Conservation (phyloP, 2,888 invertebrate genomes). For the Ellobium chinense region DNA sequence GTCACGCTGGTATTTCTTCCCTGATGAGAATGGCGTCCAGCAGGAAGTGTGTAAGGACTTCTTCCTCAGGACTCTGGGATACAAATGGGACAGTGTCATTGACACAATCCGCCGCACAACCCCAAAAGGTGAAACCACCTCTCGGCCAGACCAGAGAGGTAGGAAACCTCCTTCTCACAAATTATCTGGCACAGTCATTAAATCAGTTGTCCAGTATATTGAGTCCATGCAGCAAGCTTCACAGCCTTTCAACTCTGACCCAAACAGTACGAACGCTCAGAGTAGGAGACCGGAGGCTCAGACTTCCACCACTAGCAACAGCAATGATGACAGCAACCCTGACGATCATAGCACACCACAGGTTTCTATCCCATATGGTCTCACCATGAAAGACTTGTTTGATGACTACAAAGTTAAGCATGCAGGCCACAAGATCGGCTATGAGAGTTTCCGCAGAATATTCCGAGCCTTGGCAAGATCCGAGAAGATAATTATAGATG, state of each 20-base stretch:
- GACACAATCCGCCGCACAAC: conserved; percentile 35
- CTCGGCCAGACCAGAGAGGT: conserved; percentile 32
- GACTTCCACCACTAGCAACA: too few relatives aligned
- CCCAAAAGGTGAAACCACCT: conserved; percentile 22
- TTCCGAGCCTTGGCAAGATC: conserved; percentile 3
- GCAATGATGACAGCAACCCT: too few relatives aligned
- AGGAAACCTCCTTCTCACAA: conserved; percentile 36
- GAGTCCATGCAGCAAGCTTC: conserved; percentile 35
- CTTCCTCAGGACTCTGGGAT: conserved; percentile 37
- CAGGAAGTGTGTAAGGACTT: conserved; percentile 41
- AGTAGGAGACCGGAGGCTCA: not conserved
- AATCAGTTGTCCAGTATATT: conserved; percentile 31
- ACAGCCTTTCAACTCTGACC: not conserved
- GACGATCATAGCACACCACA: not conserved
- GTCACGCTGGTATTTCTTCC: conserved; percentile 34
- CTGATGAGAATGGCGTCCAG: conserved; percentile 5
- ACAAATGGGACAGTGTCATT: conserved; percentile 42
- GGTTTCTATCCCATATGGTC: conserved; percentile 31
- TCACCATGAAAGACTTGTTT: conserved; percentile 37
- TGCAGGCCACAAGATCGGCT: conserved; percentile 30
- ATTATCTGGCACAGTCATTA: not conserved
- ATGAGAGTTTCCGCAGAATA: conserved; percentile 40
- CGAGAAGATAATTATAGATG: not conserved
- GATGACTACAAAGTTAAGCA: conserved; percentile 43
- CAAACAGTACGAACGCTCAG: not conserved